Base-by-base conservation (phyloP, 1,140 invertebrate species). In the Glossosoma conforme region DNA sequence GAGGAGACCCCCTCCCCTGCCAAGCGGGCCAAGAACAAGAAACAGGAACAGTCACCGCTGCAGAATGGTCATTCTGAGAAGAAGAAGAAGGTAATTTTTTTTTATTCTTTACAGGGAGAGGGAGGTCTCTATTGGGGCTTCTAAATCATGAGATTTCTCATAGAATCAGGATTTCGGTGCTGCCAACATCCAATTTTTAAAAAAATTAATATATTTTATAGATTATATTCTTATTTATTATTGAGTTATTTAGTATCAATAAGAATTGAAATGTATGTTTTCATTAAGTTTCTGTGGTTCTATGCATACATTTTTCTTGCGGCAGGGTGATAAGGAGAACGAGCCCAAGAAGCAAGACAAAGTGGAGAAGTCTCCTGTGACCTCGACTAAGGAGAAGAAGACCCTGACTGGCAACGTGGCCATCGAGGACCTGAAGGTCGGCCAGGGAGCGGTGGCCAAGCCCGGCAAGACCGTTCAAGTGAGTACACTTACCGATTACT, bases 381-480 rank as follows among this genome's bases (percentile, higher is more conserved):
- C 59, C 44, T 52, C 70, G 0, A 69, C 69, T 41, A 73, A 68
- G 54, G 75, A 79, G 48, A 84, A 83, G 62, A 83, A 81, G 58
- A 75, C 77, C 4, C 52, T 91, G 11, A 69, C 79, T 56, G 86
- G 87, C 30, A 91, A 91, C 42, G 79, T 93, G 0, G 71, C 80
- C 45, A 69, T 91, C 54, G 82, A 91, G 65, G 92, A 96, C 55
- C 4, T 90, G 0, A 82, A 82, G 65, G 64, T 83, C 35, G 93
- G 93, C 8, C 76, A 72, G 58, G 93, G 92, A 6, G 69, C 78
- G 1, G 66, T 77, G n/a, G 91, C 86, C 0, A 91, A 88, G 62
- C 58, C 72, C 18, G 91, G 91, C 11, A 88, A 85, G 76, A 79
- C 82, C 65, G 82, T 91, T 40, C 66, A 69, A 60, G 71, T 74